A percentile compares a stretch with the other conserved stretches of the same genome.
Conservation (phyloP, 2,888 invertebrate genomes). For the Helobdella robusta region DNA sequence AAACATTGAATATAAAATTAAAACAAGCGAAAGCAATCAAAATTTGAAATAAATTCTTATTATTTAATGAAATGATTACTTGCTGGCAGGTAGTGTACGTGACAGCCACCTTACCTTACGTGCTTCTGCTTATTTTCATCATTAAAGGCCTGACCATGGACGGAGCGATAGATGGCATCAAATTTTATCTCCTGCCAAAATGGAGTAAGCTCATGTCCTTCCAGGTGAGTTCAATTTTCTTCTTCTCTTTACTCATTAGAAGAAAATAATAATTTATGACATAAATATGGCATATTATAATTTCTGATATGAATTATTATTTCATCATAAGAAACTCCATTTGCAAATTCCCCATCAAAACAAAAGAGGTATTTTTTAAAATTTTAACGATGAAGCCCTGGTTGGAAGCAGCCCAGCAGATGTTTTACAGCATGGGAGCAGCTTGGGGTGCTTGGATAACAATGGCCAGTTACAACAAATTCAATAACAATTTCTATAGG, state of each 20-base stretch:
- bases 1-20: not conserved
- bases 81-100: slow-evolving; percentile 35
- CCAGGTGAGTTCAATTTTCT: slow-evolving; percentile 27
- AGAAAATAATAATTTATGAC: too few species aligned
- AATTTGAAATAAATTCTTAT: too few species aligned
- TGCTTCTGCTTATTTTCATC: slow-evolving; percentile 40
- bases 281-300: too few species aligned
- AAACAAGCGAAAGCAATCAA: too few species aligned
- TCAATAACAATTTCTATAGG: slow-evolving; percentile 37
- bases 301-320: too few species aligned
- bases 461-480: slow-evolving; percentile 37
- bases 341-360: too few species aligned
- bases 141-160: slow-evolving; percentile 42
- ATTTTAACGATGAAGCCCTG: too few species aligned
- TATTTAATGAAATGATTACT: not conserved
- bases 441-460: slow-evolving; percentile 38
- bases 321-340: too few species aligned
- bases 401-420: slow-evolving; percentile 39
- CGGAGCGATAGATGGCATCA: slow-evolving; percentile 43
- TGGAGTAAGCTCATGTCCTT: slow-evolving; percentile 33
- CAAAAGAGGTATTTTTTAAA: too few species aligned
- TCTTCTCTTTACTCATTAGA: not conserved
- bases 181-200: slow-evolving; percentile 36
- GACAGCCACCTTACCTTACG: slow-evolving; percentile 35
- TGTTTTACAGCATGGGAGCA: slow-evolving; percentile 37